Evolutionary conservation across 1,140 invertebrate genomes (phyloP), one percentile per base, ranked within the genome.

Genomic region (Antheraea pernyi): DNA sequence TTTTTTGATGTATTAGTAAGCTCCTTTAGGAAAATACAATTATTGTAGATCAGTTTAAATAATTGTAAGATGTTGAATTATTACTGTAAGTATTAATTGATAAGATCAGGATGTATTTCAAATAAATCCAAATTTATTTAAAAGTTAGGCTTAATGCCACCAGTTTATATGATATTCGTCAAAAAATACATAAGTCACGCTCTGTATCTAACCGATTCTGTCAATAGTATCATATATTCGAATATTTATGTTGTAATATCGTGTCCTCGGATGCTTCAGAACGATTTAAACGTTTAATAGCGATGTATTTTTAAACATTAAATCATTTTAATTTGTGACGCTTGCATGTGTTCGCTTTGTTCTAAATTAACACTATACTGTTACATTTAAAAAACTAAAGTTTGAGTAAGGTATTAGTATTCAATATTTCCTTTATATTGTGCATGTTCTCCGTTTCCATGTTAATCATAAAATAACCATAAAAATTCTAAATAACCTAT

Each of bases 301-400:
- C 9, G 16, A 53, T 16, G 46, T 53, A 53, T 53, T 53, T n/a
- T 53, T 53, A 53, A 53, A 53, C 46, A 53, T 13, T 13, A n/a
- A 53, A 53, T 53, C 46, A 53, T 53, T 53, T 53, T 53, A 53
- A 53, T 53, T 53, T 53, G 46, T 16, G 18, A 63, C 61, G 61
- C 61, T 13, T 63, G 61, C 61, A 63, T 63, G 61, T 36, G 16
- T 63, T 63, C 13, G 61, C 61, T 63, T 63, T 36, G 46, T n/a
- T 53, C 5, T 53, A 53, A 53, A 53, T 16, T 53, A 53, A 6
- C 13, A 53, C 13, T 53, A 16, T 7, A 53, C 2, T 30, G 13
- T 16, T 13, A 53, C 11, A 53, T 16, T 10, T 11, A 13, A 53
- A 2, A 13, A 53, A 9, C 16, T 16, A 53, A 53, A 53, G 46